Percentiles rank a stretch among this genome's conserved stretches.
These are phyloP conservation scores for Scatophagus argus DNA, from an alignment of 2,113 vertebrate species.

Conservation along the genomic window DNA sequence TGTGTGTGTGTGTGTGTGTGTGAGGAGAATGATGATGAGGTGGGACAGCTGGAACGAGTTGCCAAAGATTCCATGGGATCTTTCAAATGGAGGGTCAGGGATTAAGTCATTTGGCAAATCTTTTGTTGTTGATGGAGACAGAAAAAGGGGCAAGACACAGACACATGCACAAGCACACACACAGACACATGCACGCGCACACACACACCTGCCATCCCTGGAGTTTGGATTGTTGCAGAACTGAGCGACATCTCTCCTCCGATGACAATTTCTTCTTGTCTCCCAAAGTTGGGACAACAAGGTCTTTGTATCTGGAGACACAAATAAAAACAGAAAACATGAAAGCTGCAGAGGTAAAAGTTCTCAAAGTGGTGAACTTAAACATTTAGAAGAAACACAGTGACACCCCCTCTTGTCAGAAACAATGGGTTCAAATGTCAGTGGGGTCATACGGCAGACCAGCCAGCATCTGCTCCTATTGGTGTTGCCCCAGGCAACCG, in stretches of 20 bases:
- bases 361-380: slow-evolving; percentile 8
- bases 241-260: slow-evolving; percentile 88
- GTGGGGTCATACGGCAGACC: slow-evolving; percentile 65
- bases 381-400: slow-evolving; percentile 3
- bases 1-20: slow-evolving; percentile 42
- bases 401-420: slow-evolving; percentile 36
- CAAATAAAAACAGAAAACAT: slow-evolving; percentile 32
- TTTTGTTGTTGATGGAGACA: slow-evolving; percentile 70
- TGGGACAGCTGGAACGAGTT: slow-evolving; percentile 77
- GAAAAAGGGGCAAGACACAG: slow-evolving; percentile 38
- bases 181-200: slow-evolving; percentile 13
- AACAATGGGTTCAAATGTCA: slow-evolving; percentile 77
- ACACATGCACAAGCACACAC: slow-evolving; percentile 65
- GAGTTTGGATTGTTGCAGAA: slow-evolving; percentile 91
- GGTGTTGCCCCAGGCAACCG: slow-evolving; percentile 76
- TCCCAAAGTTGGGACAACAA: slow-evolving; percentile 84
- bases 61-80: slow-evolving; percentile 76
- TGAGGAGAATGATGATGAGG: slow-evolving; percentile 78
- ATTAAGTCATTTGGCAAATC: slow-evolving; percentile 75
- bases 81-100: slow-evolving; percentile 68
- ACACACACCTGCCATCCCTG: slow-evolving; percentile 97
- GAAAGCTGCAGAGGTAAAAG: slow-evolving; percentile 15
- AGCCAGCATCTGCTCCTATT: slow-evolving; percentile 80
- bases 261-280: slow-evolving; percentile 84
- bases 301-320: slow-evolving; percentile 88